Evolutionary conservation across 2,113 vertebrate genomes (phyloP), one percentile per base, ranked within the genome.

Genomic region (Lepisosteus oculatus): DNA sequence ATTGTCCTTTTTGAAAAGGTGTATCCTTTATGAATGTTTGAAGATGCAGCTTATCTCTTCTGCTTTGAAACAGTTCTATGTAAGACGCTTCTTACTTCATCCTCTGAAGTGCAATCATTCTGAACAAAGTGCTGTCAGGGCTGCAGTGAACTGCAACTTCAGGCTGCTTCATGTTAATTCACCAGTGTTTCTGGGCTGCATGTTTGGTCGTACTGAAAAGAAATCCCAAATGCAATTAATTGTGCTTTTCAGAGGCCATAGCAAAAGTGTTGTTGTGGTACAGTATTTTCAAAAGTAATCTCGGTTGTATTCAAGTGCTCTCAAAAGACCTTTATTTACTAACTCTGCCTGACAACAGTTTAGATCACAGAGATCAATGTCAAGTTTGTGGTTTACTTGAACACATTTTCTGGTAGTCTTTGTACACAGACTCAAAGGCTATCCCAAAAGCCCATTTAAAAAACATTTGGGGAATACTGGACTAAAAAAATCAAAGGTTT

Each of bases 81-180:
- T 78, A 79, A 71, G 72, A 51, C 81, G 47, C 79, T 56, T 43
- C 14, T 82, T 86, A 89, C 87, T 87, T 91, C 87, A 81, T 85
- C 86, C 88, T 91, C 90, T 91, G 86, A 84, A 90, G 88, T 90
- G 89, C 89, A 89, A 90, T 92, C 87, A 86, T 81, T 85, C 79
- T 84, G 86, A 88, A 92, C 90, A 92, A 91, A 92, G 90, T 82
- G 81, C 85, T 90, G 89, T 91, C 88, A 91, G 86, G 84, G 80
- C 87, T 88, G 87, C 85, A 84, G 85, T 85, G 84, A 87, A 86
- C 84, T 82, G 83, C 82, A 86, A 79, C 87, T 76, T 87, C 85
- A 85, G 83, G 79, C 86, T 78, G 75, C 80, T 84, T 82, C 80
- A 83, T 85, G 44, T 82, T 86, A 77, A 86, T 86, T 89, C 85